These are phyloP conservation scores for Aplysia californica DNA, from an alignment of 1,140 invertebrate species.

Conservation along the genomic window DNA sequence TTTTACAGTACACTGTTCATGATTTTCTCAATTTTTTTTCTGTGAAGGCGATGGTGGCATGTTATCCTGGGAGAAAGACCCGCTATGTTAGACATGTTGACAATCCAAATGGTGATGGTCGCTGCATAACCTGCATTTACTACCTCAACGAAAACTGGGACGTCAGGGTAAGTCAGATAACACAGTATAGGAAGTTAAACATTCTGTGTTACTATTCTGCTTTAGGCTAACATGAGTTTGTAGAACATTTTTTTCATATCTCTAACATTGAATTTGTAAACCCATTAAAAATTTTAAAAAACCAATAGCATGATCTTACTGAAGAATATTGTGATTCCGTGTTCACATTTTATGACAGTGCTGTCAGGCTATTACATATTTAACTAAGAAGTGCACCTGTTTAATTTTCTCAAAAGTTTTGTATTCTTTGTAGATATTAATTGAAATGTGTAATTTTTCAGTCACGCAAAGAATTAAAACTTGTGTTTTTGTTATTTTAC, in stretches of 20 bases:
- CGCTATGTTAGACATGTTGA: conserved; percentile 97
- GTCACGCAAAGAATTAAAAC: no score
- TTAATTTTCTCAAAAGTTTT: no score
- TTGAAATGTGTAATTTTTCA: no score
- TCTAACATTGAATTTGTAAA: neutral
- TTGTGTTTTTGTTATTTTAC: no score
- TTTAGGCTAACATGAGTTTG: neutral
- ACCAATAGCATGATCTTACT: neutral
- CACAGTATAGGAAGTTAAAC: neutral
- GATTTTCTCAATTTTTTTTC: conserved; percentile 60
- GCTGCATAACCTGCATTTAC: conserved; percentile 95
- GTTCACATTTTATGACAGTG: neutral
- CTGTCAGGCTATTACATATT: no score
- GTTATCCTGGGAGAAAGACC: conserved; percentile 91
- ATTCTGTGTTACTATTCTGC: neutral
- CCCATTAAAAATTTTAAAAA: neutral
- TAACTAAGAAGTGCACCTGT: no score
- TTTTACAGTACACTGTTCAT: no score
- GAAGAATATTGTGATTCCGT: neutral
- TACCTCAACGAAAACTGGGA: conserved; percentile 96
- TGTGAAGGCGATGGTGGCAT: conserved; percentile 93
- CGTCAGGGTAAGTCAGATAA: conserved; percentile 70
- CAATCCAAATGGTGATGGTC: conserved; percentile 95
- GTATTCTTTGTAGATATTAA: no score
- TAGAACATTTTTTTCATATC: neutral